Conservation (phyloP, 2,888 invertebrate genomes). For the Odontocolon sp. region DNA sequence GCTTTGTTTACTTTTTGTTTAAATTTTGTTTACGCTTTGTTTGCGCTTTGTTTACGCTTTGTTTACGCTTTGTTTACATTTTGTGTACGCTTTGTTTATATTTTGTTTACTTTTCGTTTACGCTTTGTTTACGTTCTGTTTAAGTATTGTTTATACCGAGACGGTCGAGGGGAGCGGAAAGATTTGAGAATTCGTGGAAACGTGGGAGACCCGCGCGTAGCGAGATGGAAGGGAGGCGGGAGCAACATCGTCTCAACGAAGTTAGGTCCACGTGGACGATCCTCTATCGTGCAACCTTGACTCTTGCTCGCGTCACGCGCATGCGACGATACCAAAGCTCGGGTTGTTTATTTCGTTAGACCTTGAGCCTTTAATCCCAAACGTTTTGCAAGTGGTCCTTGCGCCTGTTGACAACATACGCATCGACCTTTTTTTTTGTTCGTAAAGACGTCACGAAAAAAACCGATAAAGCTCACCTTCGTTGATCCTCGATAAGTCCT, state of each 20-base stretch:
- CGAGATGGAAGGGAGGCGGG: slow-evolving; percentile 22
- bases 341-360: slow-evolving; percentile 43
- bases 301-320: slow-evolving; percentile 33
- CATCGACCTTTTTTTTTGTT: slow-evolving; percentile 27
- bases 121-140: no score
- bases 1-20: slow-evolving; percentile 24
- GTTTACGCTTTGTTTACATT: slow-evolving; percentile 17
- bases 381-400: slow-evolving; percentile 41
- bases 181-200: slow-evolving; percentile 3
- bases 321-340: slow-evolving; percentile 31
- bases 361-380: slow-evolving; percentile 14
- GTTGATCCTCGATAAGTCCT: not conserved
- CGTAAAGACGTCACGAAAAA: slow-evolving; percentile 3
- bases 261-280: slow-evolving; percentile 12
- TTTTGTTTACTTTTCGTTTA: no score
- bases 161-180: not conserved
- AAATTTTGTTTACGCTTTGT: slow-evolving; percentile 10
- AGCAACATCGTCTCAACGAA: slow-evolving; percentile 7
- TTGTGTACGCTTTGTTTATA: slow-evolving; percentile 11
- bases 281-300: slow-evolving; percentile 44
- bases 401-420: slow-evolving; percentile 35
- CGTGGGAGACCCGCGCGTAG: slow-evolving; percentile 22
- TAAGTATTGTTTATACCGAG: no score
- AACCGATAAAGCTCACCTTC: slow-evolving; percentile 18
- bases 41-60: slow-evolving; percentile 15